phyloP scores from a whole-genome alignment of 2,797 vertebrate species.

The Hyperoplus lanceolatus region DNA sequence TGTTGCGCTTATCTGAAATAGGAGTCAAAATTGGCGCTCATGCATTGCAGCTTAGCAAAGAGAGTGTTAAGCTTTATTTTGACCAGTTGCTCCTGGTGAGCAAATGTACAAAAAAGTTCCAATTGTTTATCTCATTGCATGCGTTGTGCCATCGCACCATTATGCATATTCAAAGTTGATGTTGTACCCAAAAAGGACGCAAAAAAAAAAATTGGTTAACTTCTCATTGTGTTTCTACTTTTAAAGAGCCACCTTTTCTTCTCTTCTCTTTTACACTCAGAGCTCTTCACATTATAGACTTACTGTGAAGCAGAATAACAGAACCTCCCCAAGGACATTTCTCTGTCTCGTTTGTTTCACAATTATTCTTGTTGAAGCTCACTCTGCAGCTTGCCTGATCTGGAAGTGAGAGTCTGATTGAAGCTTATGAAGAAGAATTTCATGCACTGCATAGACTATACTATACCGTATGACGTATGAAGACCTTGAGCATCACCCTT shows the following conservation, averaged over 20 bases:
- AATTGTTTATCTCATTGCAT: conserved; percentile 16
- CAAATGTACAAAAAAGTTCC: background rate
- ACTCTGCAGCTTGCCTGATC: conserved; percentile 41
- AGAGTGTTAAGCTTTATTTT: conserved; percentile 13
- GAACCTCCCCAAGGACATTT: conserved; percentile 51
- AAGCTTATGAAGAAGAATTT: conserved; percentile 50
- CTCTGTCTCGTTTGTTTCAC: conserved; percentile 41
- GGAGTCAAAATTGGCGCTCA: conserved; percentile 27
- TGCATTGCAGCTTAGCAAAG: conserved; percentile 5
- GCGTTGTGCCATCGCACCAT: conserved; percentile 9
- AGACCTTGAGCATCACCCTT: conserved; percentile 25
- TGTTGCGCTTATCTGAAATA: background rate
- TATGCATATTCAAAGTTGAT: conserved; percentile 2
- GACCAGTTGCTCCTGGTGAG: conserved; percentile 14
- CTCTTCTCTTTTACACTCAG: conserved; percentile 38
- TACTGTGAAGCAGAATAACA: conserved; percentile 37
- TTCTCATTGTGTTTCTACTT: conserved; percentile 10
- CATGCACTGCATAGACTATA: conserved; percentile 41
- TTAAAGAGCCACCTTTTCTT: conserved; percentile 4
- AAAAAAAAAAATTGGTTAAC: background rate
- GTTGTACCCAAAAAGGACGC: background rate
- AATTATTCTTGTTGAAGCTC: conserved; percentile 45
- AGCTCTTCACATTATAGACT: conserved; percentile 44
- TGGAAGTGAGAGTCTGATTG: conserved; percentile 49
- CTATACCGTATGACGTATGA: conserved; percentile 5